phyloP scores from a whole-genome alignment of 2,888 invertebrate genomes.

The Oscheius sp. region DNA sequence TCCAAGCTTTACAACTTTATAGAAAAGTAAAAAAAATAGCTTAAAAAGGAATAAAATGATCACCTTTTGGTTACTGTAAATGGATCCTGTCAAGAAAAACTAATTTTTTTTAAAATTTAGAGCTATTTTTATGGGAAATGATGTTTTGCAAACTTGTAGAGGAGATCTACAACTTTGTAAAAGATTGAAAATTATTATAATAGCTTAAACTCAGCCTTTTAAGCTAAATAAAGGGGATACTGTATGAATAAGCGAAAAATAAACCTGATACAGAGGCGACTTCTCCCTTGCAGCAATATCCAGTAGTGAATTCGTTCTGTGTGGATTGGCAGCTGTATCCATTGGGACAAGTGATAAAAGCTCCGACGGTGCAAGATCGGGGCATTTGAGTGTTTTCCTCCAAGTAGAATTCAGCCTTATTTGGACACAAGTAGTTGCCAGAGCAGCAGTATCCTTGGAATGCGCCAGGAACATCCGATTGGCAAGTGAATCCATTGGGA shows the following conservation, averaged over 20 bases:
- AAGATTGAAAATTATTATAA: not conserved
- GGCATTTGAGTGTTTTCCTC: conserved; percentile 68
- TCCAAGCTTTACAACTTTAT: too few relatives aligned
- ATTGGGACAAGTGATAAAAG: conserved; percentile 69
- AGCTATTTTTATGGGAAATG: too few relatives aligned
- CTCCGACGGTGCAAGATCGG: conserved; percentile 67
- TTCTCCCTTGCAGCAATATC: conserved; percentile 68
- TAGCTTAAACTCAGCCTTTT: too few relatives aligned
- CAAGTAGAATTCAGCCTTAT: conserved; percentile 68
- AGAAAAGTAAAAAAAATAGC: too few relatives aligned
- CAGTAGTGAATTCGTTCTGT: conserved; percentile 64
- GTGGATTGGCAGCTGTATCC: conserved; percentile 63
- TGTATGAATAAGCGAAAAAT: too few relatives aligned
- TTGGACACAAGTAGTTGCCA: conserved; percentile 64
- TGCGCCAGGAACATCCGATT: conserved; percentile 67
- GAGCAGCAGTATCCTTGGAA: conserved; percentile 69
- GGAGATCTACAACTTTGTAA: not conserved
- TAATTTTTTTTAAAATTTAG: too few relatives aligned
- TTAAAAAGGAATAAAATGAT: too few relatives aligned
- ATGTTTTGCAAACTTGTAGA: too few relatives aligned
- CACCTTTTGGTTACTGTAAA: too few relatives aligned
- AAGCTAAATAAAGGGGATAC: not conserved
- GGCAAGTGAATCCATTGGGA: conserved; percentile 64
- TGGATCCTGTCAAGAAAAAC: too few relatives aligned
- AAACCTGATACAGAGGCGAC: conserved; percentile 61